These are phyloP conservation scores for Neotoma lepida DNA, from an alignment of 2,113 vertebrate species.

Conservation along the genomic window DNA sequence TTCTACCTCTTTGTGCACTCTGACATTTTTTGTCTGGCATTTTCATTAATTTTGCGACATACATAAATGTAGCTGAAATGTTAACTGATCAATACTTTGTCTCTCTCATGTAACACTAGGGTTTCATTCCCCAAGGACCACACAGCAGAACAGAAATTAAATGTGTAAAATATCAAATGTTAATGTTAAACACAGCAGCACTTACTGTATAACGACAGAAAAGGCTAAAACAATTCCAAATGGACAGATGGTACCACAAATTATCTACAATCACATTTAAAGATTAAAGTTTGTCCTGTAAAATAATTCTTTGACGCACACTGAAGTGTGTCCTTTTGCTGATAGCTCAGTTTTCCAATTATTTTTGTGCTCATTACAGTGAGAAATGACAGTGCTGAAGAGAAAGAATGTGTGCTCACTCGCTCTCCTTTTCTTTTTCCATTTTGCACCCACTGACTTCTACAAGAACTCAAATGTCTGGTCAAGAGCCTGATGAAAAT, in stretches of 20 bases:
- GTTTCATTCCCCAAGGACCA: constrained; percentile 86
- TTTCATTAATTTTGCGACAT: constrained; percentile 94
- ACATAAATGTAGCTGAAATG: constrained; percentile 94
- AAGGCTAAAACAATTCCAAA: constrained; percentile 91
- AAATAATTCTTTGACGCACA: constrained; percentile 88
- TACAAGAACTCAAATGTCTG: constrained; percentile 81
- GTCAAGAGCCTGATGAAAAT: constrained; percentile 83
- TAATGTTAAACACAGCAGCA: constrained; percentile 92
- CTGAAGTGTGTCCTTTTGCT: constrained; percentile 89
- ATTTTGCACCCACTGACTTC: constrained; percentile 77
- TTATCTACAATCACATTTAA: constrained; percentile 93
- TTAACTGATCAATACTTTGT: constrained; percentile 99
- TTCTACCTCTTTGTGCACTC: constrained; percentile 91
- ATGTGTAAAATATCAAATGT: constrained; percentile 97
- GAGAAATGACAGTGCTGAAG: constrained; percentile 85
- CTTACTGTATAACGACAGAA: constrained; percentile 89
- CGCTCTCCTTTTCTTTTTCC: background rate
- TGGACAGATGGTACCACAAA: constrained; percentile 92
- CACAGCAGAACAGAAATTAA: constrained; percentile 92
- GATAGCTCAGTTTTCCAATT: constrained; percentile 88
- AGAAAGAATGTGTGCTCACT: constrained; percentile 60
- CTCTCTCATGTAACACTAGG: constrained; percentile 90
- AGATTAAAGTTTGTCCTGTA: constrained; percentile 91
- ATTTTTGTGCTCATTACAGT: constrained; percentile 89
- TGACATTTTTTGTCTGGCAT: constrained; percentile 94